Conservation (phyloP, 2,113 vertebrate species). For the Malaclemys terrapin region DNA sequence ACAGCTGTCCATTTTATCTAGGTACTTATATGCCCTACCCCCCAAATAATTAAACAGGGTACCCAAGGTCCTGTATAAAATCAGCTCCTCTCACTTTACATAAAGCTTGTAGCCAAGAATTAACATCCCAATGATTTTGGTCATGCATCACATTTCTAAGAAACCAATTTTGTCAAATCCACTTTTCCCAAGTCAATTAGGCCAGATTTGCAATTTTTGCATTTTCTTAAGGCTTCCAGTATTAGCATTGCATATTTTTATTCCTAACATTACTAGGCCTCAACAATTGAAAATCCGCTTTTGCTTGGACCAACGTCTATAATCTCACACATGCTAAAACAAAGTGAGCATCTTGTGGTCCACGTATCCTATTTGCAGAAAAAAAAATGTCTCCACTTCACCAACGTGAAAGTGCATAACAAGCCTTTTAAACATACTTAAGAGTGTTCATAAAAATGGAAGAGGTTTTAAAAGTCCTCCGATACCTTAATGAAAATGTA, state of each 20-base stretch:
- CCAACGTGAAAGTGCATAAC: slow-evolving; percentile 53
- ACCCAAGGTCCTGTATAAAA: background rate
- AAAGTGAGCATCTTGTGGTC: slow-evolving; percentile 9
- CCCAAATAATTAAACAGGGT: background rate
- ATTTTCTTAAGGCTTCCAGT: background rate
- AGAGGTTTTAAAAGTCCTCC: slow-evolving; percentile 55
- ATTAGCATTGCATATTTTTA: background rate
- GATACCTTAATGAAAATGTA: background rate
- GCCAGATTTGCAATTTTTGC: background rate
- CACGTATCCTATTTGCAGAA: slow-evolving; percentile 6
- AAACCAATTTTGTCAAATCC: background rate
- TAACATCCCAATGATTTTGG: background rate
- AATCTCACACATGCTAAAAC: slow-evolving; percentile 12
- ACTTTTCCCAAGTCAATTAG: background rate
- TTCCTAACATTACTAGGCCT: background rate
- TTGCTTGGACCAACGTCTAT: background rate
- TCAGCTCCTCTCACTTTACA: background rate
- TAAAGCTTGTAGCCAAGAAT: background rate
- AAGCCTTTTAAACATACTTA: slow-evolving; percentile 64
- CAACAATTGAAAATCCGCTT: slow-evolving; percentile 10
- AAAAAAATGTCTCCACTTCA: slow-evolving; percentile 21
- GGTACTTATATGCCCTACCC: background rate
- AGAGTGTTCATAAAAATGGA: slow-evolving; percentile 68
- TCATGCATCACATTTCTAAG: background rate
- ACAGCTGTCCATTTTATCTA: background rate